Conservation (phyloP, 2,797 vertebrate species). For the Mormyrus proboscirostris region DNA sequence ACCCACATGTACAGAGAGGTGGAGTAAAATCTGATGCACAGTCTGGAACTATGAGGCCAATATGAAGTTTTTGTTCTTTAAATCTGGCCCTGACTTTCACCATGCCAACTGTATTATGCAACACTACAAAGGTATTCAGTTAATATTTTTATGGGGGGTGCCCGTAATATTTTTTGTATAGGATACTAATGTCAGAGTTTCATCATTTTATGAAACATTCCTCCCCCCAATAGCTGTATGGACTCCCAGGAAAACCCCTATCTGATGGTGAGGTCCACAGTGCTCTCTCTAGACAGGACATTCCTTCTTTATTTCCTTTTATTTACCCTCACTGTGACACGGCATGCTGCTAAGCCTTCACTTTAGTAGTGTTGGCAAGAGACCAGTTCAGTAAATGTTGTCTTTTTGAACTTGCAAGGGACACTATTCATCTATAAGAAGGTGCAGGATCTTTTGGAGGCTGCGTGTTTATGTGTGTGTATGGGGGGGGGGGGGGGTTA, state of each 20-base stretch:
- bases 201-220: not conserved
- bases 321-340: not conserved
- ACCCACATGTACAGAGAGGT: not conserved
- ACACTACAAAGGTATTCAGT: not conserved
- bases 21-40: not conserved
- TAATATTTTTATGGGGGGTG: not conserved
- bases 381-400: not conserved
- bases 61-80: not conserved
- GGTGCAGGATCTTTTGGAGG: not conserved
- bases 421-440: not conserved
- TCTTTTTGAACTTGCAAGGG: not conserved
- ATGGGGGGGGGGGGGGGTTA: not conserved
- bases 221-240: not conserved
- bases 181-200: not conserved
- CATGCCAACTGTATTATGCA: not conserved
- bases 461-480: not conserved
- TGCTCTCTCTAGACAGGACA: not conserved
- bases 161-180: not conserved
- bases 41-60: not conserved
- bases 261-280: not conserved
- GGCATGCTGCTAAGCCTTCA: not conserved
- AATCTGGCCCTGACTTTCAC: not conserved
- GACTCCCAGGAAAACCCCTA: not conserved
- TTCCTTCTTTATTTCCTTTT: not conserved
- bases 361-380: not conserved